A percentile compares a stretch with the other conserved stretches of the same genome.
Conservation (phyloP, 2,113 vertebrate genomes). For the Burhinus oedicnemus region DNA sequence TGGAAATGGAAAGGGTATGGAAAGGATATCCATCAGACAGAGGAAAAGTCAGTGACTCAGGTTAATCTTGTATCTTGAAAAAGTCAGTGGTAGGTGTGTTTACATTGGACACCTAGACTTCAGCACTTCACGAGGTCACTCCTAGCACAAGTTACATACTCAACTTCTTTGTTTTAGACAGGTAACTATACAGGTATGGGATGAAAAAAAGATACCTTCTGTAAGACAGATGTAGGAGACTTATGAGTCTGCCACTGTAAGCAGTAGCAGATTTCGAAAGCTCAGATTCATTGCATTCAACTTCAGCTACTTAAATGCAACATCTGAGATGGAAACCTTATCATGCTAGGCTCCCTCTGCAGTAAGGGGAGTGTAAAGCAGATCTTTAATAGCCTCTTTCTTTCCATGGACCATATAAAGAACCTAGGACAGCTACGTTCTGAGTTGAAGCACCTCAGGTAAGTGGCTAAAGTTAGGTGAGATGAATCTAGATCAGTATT, state of each 20-base stretch:
- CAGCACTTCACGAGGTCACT: neutral
- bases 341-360: neutral
- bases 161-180: neutral
- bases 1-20: conserved; percentile 17
- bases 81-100: neutral
- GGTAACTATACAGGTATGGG: neutral
- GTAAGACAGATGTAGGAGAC: neutral
- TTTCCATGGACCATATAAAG: neutral
- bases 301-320: neutral
- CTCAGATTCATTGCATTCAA: neutral
- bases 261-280: neutral
- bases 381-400: neutral
- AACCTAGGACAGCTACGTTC: neutral
- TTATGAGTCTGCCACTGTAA: neutral
- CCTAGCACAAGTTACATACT: neutral
- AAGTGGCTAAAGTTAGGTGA: neutral
- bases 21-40: neutral
- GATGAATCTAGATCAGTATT: neutral
- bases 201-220: neutral
- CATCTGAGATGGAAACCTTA: neutral
- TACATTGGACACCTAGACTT: neutral
- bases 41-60: neutral
- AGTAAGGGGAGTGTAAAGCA: neutral
- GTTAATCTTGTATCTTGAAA: neutral
- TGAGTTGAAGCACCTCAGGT: neutral